Evolutionary conservation across 2,888 invertebrate species (phyloP).

Genomic region (Tetragonula carbonaria): DNA sequence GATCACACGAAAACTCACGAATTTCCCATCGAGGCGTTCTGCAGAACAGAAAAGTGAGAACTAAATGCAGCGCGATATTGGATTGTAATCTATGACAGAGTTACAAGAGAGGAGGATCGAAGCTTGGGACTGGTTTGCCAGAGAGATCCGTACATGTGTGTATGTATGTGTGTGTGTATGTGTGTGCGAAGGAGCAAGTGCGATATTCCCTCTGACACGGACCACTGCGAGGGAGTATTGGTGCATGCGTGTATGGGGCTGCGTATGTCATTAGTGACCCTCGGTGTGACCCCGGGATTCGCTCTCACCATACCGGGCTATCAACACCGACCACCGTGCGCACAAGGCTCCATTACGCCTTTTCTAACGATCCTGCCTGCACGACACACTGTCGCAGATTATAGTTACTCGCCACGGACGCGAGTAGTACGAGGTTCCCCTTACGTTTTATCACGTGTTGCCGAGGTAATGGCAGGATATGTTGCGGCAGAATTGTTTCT

Average conservation of each 20-base stretch:
- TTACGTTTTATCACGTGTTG: conserved; percentile 58
- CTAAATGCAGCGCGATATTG: neutral
- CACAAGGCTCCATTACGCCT: conserved; percentile 71
- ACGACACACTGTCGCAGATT: conserved; percentile 67
- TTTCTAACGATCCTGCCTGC: conserved; percentile 69
- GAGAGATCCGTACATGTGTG: neutral
- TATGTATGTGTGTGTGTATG: neutral
- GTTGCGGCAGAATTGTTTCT: conserved; percentile 53
- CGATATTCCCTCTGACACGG: too few relatives aligned
- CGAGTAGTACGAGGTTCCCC: conserved; percentile 41
- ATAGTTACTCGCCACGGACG: conserved; percentile 51
- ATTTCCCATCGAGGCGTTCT: neutral
- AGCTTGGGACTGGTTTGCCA: conserved; percentile 29
- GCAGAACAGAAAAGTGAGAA: neutral
- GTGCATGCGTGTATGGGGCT: conserved; percentile 57
- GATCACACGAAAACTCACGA: neutral
- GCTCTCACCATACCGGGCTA: conserved; percentile 78
- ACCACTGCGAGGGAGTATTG: conserved; percentile 1
- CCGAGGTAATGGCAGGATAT: conserved; percentile 52
- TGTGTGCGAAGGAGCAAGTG: neutral
- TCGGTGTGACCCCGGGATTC: conserved; percentile 78
- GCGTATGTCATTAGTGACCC: conserved; percentile 83
- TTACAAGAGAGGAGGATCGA: conserved; percentile 19
- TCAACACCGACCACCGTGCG: conserved; percentile 79
- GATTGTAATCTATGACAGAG: conserved; percentile 31